Percentiles rank a stretch among this genome's conserved stretches.
phyloP scores from a whole-genome alignment of 2,888 invertebrate genomes.

The Lissocephala sabroskyi region DNA sequence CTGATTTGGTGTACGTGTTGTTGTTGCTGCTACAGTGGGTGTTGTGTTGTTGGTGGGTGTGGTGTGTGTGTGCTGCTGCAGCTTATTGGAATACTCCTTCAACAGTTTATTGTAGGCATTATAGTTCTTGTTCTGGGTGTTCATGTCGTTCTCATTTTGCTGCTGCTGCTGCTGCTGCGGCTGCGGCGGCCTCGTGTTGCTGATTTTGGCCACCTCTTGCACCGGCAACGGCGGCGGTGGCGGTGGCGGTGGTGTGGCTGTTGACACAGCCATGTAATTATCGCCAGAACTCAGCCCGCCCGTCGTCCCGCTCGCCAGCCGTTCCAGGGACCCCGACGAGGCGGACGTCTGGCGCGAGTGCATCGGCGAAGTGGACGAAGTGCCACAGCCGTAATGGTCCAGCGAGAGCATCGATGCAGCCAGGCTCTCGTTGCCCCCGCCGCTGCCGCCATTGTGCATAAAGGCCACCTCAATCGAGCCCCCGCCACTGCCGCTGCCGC shows the following conservation, averaged over 20 bases:
- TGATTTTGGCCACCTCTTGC: conserved; percentile 27
- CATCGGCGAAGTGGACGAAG: no score
- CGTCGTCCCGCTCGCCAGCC: conserved; percentile 14
- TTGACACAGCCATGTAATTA: conserved; percentile 46
- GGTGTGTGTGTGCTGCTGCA: conserved; percentile 40
- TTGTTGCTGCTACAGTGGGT: conserved; percentile 21
- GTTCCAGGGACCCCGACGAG: conserved; percentile 57
- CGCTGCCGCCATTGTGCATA: conserved; percentile 25
- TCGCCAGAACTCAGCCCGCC: conserved; percentile 31
- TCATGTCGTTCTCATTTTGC: conserved; percentile 70
- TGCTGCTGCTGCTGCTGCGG: conserved; percentile 30
- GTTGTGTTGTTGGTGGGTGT: conserved; percentile 14
- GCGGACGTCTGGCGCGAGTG: conserved; percentile 67
- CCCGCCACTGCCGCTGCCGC: conserved; percentile 37
- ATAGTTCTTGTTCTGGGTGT: conserved; percentile 67
- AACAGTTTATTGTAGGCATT: conserved; percentile 69
- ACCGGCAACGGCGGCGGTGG: conserved; percentile 41
- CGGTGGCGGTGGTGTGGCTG: conserved; percentile 49
- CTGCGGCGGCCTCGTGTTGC: conserved; percentile 33
- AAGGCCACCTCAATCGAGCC: conserved; percentile 31
- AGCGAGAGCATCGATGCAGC: conserved; percentile 51
- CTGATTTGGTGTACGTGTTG: conserved; percentile 29
- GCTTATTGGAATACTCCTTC: conserved; percentile 69
- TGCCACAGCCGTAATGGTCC: conserved; percentile 58
- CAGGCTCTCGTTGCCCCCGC: conserved; percentile 25